phyloP scores from a whole-genome alignment of 1,140 invertebrate genomes.

The Lethrus apterus region DNA sequence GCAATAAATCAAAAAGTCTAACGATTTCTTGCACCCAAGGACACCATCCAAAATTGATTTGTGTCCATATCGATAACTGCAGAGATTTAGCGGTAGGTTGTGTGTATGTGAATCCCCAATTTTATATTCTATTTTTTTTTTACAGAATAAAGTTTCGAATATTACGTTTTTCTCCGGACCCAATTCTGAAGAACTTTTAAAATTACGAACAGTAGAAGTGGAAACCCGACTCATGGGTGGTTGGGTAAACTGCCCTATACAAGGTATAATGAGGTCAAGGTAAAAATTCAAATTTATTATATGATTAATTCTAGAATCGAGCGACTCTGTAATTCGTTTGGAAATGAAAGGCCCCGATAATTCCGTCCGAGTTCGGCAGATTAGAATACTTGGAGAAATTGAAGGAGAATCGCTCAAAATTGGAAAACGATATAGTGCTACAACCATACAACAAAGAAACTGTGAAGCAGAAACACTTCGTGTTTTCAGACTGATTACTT shows the following conservation, averaged over 20 bases:
- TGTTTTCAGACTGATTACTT: conserved; percentile 89
- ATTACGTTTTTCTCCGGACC: conserved; percentile 74
- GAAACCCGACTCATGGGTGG: conserved; percentile 67
- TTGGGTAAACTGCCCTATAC: conserved; percentile 80
- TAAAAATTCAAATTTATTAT: background rate
- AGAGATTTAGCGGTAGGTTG: conserved; percentile 74
- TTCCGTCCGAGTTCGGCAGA: conserved; percentile 79
- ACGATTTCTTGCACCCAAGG: conserved; percentile 47
- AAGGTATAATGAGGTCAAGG: conserved; percentile 46
- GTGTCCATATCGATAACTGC: conserved; percentile 89
- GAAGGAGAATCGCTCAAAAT: conserved; percentile 48
- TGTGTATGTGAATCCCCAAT: background rate
- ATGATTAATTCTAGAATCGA: conserved; percentile 41
- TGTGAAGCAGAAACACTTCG: conserved; percentile 88
- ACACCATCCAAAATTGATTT: conserved; percentile 59
- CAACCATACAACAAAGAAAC: conserved; percentile 68
- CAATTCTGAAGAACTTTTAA: conserved; percentile 70
- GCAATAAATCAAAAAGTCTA: conserved; percentile 77
- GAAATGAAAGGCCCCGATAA: conserved; percentile 89
- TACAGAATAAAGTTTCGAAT: conserved; percentile 82
- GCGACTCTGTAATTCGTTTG: conserved; percentile 57
- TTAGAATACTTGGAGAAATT: conserved; percentile 55
- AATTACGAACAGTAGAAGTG: conserved; percentile 74
- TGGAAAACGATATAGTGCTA: conserved; percentile 46
- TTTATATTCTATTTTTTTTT: conserved; percentile 21